Base-by-base conservation (phyloP, 1,140 invertebrate genomes). In the Diachasmimorpha longicaudata region DNA sequence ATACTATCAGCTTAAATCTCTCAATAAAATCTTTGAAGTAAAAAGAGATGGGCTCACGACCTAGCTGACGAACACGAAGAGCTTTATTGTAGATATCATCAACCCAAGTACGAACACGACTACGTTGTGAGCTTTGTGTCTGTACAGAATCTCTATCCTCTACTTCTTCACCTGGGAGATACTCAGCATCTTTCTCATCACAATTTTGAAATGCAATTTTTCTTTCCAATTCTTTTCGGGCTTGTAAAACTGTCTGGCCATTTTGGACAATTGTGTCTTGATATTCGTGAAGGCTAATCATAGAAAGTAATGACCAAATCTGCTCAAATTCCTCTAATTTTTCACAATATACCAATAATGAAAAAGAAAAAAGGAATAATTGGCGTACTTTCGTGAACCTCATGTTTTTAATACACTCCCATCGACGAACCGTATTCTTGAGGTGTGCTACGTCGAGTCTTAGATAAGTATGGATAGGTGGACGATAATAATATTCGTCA, bases 1-100 rank as follows among this genome's bases (percentile, higher is more conserved):
- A 48, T 25, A 42, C 70, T 16, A 71, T 23, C 19, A 19, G 21
- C 21, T 42, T 71, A 16, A 71, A 71, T 13, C 39, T 44, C n/a
- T 71, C 21, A 23, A 71, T 44, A 42, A 71, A 71, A 71, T 71
- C 70, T 25, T 31, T 3, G 25, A 71, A 71, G 39, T 19, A 71
- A 48, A 71, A 31, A 31, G 44, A 23, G 39, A 46, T 71, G n/a
- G 70, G 46, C 46, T 71, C 70, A 44, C 55, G 4, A 23, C 70
- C n/a, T n/a, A n/a, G n/a, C n/a, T n/a, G n/a, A n/a, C n/a, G n/a
- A n/a, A n/a, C n/a, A n/a, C n/a, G n/a, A n/a, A n/a, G 6, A 52
- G 48, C 6, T 14, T 21, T 23, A 58, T 58, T 23, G 19, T 23
- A 16, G 23, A 58, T 58, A 5, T 58, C 16, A 4, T 58, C 16